phyloP scores from a whole-genome alignment of 2,113 vertebrate genomes.

The Grammomys dolichurus region DNA sequence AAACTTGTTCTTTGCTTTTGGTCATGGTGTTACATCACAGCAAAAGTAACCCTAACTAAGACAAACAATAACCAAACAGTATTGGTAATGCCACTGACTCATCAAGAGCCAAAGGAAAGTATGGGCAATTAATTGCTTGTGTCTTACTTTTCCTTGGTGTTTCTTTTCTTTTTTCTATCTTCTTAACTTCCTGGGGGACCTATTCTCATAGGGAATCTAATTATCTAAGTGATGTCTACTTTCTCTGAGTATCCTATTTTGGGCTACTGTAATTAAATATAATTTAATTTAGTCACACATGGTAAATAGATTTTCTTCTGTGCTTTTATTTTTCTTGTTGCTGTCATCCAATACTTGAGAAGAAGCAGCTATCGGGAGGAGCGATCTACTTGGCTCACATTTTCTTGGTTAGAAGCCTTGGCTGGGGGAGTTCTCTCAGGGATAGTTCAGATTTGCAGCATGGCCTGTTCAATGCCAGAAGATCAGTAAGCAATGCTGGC shows the following conservation, averaged over 20 bases:
- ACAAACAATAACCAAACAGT: background rate
- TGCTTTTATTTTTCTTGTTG: background rate
- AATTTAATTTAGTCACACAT: background rate
- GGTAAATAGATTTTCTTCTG: background rate
- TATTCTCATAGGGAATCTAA: background rate
- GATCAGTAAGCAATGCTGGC: background rate
- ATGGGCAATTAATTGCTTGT: background rate
- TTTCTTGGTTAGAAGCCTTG: too few species aligned
- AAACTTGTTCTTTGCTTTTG: background rate
- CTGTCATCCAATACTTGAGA: background rate
- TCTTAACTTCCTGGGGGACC: background rate
- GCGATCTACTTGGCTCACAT: background rate
- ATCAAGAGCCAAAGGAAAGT: background rate
- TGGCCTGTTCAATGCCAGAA: background rate
- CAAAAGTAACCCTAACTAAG: background rate
- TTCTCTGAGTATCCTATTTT: background rate
- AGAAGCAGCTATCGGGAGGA: background rate
- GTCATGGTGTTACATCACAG: background rate
- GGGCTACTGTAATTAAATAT: background rate
- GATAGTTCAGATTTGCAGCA: background rate
- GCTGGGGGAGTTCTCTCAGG: background rate
- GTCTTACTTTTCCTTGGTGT: background rate
- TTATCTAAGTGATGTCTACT: background rate
- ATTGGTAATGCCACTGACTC: background rate
- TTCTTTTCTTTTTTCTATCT: background rate